phyloP scores from a whole-genome alignment of 2,888 invertebrate species.

The Volucella zonaria region DNA sequence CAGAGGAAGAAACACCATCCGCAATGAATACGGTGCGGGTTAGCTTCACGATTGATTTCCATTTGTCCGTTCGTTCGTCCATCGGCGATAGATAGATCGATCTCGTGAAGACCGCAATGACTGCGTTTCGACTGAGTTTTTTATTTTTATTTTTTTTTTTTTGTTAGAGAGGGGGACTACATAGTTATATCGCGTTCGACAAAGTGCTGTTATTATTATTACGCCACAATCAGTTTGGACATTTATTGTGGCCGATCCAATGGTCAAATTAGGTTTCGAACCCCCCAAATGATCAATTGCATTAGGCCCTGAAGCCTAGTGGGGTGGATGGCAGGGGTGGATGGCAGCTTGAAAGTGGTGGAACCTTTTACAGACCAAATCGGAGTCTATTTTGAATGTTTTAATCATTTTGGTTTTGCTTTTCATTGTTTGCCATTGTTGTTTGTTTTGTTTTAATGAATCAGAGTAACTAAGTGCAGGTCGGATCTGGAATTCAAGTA shows the following conservation, averaged over 20 bases:
- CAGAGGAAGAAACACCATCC: conserved; percentile 54
- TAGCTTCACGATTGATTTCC: conserved; percentile 64
- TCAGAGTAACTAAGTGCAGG: conserved; percentile 18
- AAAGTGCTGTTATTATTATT: conserved; percentile 68
- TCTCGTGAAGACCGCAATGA: conserved; percentile 25
- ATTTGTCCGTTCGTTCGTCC: conserved; percentile 43
- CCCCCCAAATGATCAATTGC: conserved; percentile 64
- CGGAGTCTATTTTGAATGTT: conserved; percentile 65
- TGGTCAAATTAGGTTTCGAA: conserved; percentile 67
- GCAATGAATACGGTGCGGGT: conserved; percentile 16
- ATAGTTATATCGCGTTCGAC: conserved; percentile 13
- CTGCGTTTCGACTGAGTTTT: conserved; percentile 45
- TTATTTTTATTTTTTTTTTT: not conserved
- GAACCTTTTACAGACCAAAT: conserved; percentile 15
- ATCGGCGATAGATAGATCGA: conserved; percentile 60
- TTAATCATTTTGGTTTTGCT: conserved; percentile 52
- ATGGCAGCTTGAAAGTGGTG: conserved; percentile 23
- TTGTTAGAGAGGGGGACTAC: conserved; percentile 6
- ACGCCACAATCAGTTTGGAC: conserved; percentile 71
- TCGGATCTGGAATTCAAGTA: conserved; percentile 33
- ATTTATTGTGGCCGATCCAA: conserved; percentile 58
- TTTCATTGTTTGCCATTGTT: conserved; percentile 1
- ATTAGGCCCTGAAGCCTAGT: conserved; percentile 55
- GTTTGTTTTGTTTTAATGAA: conserved; percentile 26
- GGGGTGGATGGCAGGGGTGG: conserved; percentile 32